phyloP scores from a whole-genome alignment of 2,797 vertebrate species.

The Smutsia temminckii region DNA sequence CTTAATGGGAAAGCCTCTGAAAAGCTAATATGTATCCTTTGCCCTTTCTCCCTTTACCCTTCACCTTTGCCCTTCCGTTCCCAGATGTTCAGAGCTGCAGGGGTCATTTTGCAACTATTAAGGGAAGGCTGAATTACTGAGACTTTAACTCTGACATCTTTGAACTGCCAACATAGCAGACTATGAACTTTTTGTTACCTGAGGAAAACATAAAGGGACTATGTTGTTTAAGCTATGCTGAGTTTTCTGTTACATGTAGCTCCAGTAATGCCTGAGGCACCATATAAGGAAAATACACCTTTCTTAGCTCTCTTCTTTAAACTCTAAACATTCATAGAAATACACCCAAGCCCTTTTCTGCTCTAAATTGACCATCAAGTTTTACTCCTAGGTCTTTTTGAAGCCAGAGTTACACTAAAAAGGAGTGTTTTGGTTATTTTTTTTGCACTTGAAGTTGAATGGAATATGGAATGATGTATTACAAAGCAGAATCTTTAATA shows the following conservation, averaged over 20 bases:
- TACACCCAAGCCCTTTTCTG: background rate
- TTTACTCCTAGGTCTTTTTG: background rate
- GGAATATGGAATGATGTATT: slow-evolving; percentile 68
- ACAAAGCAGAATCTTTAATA: slow-evolving; percentile 72
- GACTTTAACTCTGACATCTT: background rate
- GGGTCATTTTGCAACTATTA: background rate
- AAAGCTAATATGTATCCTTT: background rate
- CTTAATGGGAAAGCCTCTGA: background rate
- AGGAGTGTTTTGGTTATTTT: slow-evolving; percentile 10
- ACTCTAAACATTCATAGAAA: background rate
- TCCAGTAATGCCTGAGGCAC: background rate
- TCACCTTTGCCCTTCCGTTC: background rate
- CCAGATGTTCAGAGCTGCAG: background rate
- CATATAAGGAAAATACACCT: background rate
- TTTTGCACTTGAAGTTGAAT: slow-evolving; percentile 41
- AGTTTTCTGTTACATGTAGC: background rate
- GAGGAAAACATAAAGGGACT: background rate
- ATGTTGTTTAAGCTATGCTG: background rate
- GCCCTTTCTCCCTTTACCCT: background rate
- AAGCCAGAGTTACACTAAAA: slow-evolving; percentile 33
- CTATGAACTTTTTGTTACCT: background rate
- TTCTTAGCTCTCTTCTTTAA: background rate
- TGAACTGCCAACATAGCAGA: background rate
- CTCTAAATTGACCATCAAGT: background rate
- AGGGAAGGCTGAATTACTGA: background rate